Conservation (phyloP, 2,113 vertebrate species). For the Eurystomus gularis region DNA sequence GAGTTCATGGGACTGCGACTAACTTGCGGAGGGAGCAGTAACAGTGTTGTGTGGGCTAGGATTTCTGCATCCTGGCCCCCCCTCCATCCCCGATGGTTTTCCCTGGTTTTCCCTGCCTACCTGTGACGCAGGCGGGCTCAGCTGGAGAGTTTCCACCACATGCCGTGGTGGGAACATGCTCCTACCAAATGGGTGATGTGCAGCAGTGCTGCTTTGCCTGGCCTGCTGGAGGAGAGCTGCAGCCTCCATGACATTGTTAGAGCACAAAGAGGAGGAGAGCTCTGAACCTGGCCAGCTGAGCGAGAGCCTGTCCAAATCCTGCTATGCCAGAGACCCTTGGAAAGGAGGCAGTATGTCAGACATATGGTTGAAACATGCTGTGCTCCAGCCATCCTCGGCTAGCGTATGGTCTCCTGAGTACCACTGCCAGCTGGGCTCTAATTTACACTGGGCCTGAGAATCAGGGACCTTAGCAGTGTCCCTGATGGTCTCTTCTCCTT, state of each 20-base stretch:
- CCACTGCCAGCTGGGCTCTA: slow-evolving; percentile 63
- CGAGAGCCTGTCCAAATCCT: neutral
- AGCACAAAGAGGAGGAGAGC: slow-evolving; percentile 40
- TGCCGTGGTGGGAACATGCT: neutral
- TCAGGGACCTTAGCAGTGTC: slow-evolving; percentile 14
- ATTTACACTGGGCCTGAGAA: slow-evolving; percentile 50
- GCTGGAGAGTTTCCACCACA: neutral
- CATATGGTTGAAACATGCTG: slow-evolving; percentile 63
- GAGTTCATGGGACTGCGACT: neutral
- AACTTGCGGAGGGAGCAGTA: neutral
- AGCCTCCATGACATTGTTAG: neutral
- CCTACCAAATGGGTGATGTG: neutral
- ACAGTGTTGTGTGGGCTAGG: neutral
- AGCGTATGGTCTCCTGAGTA: slow-evolving; percentile 60
- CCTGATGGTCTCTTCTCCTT: slow-evolving; percentile 43
- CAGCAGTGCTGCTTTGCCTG: neutral
- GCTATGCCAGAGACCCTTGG: slow-evolving; percentile 42
- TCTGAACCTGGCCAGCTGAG: slow-evolving; percentile 53
- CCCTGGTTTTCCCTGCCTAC: neutral
- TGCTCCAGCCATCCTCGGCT: slow-evolving; percentile 59
- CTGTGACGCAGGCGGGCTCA: neutral
- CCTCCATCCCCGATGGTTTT: neutral
- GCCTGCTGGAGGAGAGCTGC: neutral
- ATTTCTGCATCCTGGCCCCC: neutral
- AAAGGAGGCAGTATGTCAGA: slow-evolving; percentile 64